phyloP scores from a whole-genome alignment of 1,140 invertebrate species.

The Trigoniulus corallinus region DNA sequence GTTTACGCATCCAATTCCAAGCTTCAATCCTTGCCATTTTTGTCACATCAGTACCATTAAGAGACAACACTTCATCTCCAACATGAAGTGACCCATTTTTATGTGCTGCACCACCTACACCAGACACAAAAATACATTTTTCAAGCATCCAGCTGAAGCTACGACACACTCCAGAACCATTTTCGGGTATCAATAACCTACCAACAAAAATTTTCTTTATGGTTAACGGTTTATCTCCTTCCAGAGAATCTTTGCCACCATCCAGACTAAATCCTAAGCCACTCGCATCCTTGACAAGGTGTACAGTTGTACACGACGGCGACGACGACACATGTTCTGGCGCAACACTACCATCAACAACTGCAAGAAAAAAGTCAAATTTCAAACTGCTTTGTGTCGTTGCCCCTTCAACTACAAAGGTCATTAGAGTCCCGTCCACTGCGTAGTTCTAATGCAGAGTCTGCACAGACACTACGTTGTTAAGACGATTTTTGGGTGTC shows the following conservation, averaged over 20 bases:
- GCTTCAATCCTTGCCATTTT: constrained; percentile 76
- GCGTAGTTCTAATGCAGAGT: too few relatives aligned
- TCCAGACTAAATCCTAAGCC: constrained; percentile 83
- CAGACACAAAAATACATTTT: constrained; percentile 7
- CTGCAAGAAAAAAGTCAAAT: too few relatives aligned
- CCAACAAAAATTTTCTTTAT: constrained; percentile 85
- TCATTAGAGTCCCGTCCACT: too few relatives aligned
- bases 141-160: not conserved
- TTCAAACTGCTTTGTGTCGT: too few relatives aligned
- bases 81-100: constrained; percentile 64
- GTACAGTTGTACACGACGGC: constrained; percentile 9
- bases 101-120: constrained; percentile 70
- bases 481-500: too few relatives aligned
- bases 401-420: constrained; percentile 16
- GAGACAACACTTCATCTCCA: constrained; percentile 67
- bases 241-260: constrained; percentile 72
- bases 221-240: constrained; percentile 65
- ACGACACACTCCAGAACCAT: too few relatives aligned
- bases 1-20: constrained; percentile 78
- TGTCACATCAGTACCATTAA: constrained; percentile 61
- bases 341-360: constrained; percentile 6
- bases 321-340: too few relatives aligned
- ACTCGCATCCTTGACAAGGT: constrained; percentile 57
- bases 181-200: constrained; percentile 25
- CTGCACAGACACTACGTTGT: too few relatives aligned